Percentiles rank a stretch among this genome's conserved stretches.
These are phyloP conservation scores for Acomys russatus DNA, from an alignment of 2,797 vertebrate genomes.

Conservation along the genomic window DNA sequence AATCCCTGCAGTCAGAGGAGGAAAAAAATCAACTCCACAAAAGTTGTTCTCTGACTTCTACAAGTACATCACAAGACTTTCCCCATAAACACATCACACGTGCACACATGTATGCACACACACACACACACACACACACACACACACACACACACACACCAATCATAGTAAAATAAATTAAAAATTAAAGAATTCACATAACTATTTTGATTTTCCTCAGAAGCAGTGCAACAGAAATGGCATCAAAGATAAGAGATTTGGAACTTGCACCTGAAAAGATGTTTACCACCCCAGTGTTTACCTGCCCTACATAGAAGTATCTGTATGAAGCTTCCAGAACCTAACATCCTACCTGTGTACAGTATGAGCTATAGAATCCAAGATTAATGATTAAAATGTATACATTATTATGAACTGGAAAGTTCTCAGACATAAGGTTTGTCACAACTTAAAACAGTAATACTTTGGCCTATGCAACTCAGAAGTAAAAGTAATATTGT, in stretches of 20 bases:
- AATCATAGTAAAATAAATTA: background rate
- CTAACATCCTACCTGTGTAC: background rate
- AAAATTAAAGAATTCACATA: background rate
- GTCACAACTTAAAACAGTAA: background rate
- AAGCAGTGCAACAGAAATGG: background rate
- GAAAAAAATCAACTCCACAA: background rate
- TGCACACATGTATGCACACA: fast-evolving
- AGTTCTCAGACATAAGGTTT: background rate
- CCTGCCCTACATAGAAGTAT: background rate
- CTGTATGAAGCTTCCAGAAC: background rate
- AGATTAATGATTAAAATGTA: background rate
- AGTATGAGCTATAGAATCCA: background rate
- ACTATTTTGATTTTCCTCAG: background rate
- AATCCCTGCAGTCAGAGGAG: background rate
- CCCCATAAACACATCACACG: background rate
- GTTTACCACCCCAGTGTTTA: background rate
- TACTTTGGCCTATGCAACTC: background rate
- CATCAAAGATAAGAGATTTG: background rate
- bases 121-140: too few relatives aligned
- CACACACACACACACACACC: background rate
- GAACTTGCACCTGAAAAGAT: background rate
- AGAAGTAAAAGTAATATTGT: slow-evolving; percentile 1
- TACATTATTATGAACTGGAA: background rate
- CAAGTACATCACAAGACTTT: background rate
- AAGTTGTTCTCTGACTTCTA: background rate